Evolutionary conservation across 2,797 vertebrate species (phyloP).

Genomic region (Microtus obscurus): DNA sequence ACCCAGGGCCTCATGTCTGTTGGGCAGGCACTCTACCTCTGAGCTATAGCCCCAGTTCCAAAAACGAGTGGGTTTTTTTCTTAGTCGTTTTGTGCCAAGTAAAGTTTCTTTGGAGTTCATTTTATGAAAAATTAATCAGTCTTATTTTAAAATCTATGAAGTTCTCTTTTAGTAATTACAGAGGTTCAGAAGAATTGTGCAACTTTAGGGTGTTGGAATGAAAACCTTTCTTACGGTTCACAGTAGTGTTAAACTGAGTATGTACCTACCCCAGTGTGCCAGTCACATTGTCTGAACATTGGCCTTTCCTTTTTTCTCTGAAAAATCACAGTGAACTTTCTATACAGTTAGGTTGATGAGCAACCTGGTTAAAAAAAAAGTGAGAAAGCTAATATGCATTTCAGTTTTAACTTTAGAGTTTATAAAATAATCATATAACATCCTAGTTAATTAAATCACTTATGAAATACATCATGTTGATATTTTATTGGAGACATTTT

Average conservation of each 20-base stretch:
- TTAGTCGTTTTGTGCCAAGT: constrained; percentile 84
- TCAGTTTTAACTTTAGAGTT: constrained; percentile 60
- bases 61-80: background rate
- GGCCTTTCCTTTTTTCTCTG: constrained; percentile 40
- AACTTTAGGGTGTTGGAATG: constrained; percentile 31
- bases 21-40: background rate
- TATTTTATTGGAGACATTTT: constrained; percentile 54
- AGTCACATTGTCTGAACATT: constrained; percentile 54
- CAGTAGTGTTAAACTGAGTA: constrained; percentile 32
- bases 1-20: background rate
- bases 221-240: constrained; percentile 11
- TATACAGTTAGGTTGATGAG: constrained; percentile 38
- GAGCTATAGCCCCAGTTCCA: background rate
- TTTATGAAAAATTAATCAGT: constrained; percentile 53
- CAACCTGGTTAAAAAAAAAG: constrained; percentile 61
- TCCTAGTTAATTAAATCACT: constrained; percentile 43
- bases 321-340: constrained; percentile 41
- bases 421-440: constrained; percentile 49
- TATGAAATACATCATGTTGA: constrained; percentile 6
- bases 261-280: background rate
- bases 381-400: constrained; percentile 35
- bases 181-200: constrained; percentile 52
- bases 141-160: constrained; percentile 63
- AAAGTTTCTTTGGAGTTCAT: constrained; percentile 67
- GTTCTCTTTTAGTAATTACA: constrained; percentile 65